These are phyloP conservation scores for Penaeus japonicus DNA, from an alignment of 1,140 invertebrate genomes.

Conservation along the genomic window DNA sequence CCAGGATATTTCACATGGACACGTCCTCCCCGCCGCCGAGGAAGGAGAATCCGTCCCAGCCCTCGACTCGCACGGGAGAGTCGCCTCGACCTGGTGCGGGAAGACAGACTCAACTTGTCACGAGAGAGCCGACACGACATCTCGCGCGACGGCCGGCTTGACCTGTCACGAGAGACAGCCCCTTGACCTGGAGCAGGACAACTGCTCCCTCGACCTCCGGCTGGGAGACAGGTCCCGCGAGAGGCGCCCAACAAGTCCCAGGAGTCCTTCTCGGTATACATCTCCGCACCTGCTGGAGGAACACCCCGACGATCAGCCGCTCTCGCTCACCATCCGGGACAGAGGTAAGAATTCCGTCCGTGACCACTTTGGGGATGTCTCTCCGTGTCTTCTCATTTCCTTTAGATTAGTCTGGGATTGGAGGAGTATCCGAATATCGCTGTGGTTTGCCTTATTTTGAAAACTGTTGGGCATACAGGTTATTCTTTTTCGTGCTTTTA, in stretches of 20 bases:
- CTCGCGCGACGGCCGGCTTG: conserved; percentile 13
- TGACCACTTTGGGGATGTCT: no score
- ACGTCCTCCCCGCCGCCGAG: conserved; percentile 10
- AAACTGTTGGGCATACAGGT: no score
- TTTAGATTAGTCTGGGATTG: no score
- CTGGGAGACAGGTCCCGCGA: conserved; percentile 4
- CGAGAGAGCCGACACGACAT: background rate
- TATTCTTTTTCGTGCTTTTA: no score
- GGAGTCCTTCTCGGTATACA: background rate
- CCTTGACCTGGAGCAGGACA: conserved; percentile 21
- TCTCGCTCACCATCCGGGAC: conserved; percentile 46
- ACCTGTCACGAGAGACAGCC: conserved; percentile 21
- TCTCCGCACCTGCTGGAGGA: conserved; percentile 23
- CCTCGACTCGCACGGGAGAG: background rate
- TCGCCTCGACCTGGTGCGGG: conserved; percentile 2
- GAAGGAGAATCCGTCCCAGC: background rate
- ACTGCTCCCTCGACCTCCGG: conserved; percentile 33
- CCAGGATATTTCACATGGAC: conserved; percentile 20
- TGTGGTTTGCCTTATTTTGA: no score
- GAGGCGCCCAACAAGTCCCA: background rate
- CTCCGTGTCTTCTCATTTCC: no score
- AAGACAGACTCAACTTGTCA: conserved; percentile 6
- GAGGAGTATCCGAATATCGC: no score
- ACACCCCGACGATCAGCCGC: conserved; percentile 26
- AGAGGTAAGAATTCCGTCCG: conserved; percentile 19